A percentile compares a stretch with the other conserved stretches of the same genome.
These are phyloP conservation scores for Lonchura striata DNA, from an alignment of 2,113 vertebrate genomes.

Conservation along the genomic window DNA sequence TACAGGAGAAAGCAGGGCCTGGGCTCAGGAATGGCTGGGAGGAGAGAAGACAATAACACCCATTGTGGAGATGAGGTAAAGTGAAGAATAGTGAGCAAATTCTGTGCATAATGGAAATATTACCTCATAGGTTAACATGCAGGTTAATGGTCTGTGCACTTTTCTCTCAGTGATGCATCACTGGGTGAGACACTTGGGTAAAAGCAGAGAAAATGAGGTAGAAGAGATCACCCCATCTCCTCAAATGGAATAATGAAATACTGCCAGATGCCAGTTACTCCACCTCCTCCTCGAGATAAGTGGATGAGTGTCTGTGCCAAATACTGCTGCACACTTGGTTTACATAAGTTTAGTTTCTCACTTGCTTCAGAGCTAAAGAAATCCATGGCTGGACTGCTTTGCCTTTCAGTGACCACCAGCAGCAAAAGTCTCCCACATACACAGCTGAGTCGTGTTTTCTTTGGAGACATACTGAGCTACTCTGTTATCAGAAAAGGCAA, in stretches of 20 bases:
- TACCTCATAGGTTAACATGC: slow-evolving; percentile 51
- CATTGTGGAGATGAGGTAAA: slow-evolving; percentile 14
- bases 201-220: neutral
- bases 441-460: neutral
- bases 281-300: neutral
- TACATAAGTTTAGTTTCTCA: neutral
- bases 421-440: neutral
- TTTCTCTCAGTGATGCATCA: neutral
- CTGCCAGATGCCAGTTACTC: neutral
- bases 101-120: neutral
- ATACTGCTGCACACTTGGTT: neutral
- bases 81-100: neutral
- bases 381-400: neutral
- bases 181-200: neutral
- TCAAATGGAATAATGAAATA: neutral
- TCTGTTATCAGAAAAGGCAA: neutral
- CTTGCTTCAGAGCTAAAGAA: neutral
- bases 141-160: slow-evolving; percentile 1
- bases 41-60: slow-evolving; percentile 15
- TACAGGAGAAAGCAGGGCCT: neutral
- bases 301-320: neutral
- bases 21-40: neutral
- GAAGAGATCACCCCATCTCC: neutral
- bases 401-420: neutral
- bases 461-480: neutral